Evolutionary conservation across 2,888 invertebrate species (phyloP), one percentile per base, ranked within the genome.

Genomic region (Rhopalosiphum nymphaeae): DNA sequence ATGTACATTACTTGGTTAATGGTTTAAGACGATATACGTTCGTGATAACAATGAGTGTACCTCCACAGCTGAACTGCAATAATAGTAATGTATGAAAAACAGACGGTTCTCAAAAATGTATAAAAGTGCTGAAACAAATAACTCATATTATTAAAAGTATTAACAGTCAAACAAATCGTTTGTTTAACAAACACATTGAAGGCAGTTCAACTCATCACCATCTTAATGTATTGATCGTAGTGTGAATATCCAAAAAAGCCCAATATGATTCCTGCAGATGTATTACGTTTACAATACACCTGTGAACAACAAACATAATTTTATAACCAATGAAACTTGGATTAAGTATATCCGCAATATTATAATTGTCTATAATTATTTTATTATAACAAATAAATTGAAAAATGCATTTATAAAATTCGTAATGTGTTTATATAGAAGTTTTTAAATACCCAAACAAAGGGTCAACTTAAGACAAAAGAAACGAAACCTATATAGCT

Each of bases 41-140:
- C 16, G 46, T 53, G 25, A 13, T 25, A 4, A 56, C 11, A 36
- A 88, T 4, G 9, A 56, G 36, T 56, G 88, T 26, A 11, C 21
- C 36, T 36, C 56, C 36, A 10, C 26, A 90, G 36, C n/a, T 49
- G n/a, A n/a, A 36, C 5, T 90, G 2, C 25, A 46, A 57, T 42
- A 26, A 61, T 21, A 89, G 16, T 42, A 7, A 42, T 42, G 46
- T 1, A 11, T 3, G 2, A n/a, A 10, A 67, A 11, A 44, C 85
- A 26, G 53, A 88, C 1, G 10, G 9, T 88, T 25, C 10, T 87
- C 7, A n/a, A 36, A 21, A 78, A 9, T 25, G 87, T 53, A 3
- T 25, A 10, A 3, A n/a, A 78, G 29, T 44, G 57, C 89, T 89
- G 89, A 89, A 90, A 90, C 67, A 67, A 90, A 61, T 36, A 46